phyloP scores from a whole-genome alignment of 2,113 vertebrate genomes.

The Dryoscopus gambensis region DNA sequence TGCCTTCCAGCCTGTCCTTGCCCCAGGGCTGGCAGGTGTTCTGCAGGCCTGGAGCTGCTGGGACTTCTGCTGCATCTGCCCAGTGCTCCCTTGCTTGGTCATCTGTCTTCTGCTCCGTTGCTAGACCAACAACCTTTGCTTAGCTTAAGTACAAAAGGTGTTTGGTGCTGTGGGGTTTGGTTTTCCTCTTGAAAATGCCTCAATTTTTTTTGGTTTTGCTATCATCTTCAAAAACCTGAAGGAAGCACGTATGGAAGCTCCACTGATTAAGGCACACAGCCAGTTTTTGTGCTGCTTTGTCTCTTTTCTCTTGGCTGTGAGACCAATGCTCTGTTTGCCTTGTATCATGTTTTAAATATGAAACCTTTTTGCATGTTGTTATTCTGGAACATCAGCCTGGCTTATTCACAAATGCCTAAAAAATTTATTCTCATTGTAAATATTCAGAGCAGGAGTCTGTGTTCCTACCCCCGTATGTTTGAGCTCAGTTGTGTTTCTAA shows the following conservation, averaged over 20 bases:
- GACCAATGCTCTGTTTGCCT: background rate
- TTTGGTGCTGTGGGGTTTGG: background rate
- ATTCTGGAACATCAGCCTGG: background rate
- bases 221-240: background rate
- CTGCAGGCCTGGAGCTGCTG: background rate
- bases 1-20: background rate
- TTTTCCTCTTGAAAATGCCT: background rate
- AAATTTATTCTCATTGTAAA: slow-evolving; percentile 1
- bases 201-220: background rate
- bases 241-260: background rate
- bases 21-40: background rate
- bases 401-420: background rate
- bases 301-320: background rate
- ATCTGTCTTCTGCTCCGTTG: background rate
- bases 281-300: background rate
- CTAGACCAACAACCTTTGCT: background rate
- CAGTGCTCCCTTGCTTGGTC: background rate
- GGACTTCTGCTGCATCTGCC: background rate
- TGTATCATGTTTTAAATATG: background rate
- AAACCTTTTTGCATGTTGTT: background rate
- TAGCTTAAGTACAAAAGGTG: background rate
- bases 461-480: background rate
- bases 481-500: background rate
- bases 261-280: background rate
- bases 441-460: background rate